These are phyloP conservation scores for Caenorhabditis sinica DNA, from an alignment of 2,888 invertebrate species.

Conservation along the genomic window DNA sequence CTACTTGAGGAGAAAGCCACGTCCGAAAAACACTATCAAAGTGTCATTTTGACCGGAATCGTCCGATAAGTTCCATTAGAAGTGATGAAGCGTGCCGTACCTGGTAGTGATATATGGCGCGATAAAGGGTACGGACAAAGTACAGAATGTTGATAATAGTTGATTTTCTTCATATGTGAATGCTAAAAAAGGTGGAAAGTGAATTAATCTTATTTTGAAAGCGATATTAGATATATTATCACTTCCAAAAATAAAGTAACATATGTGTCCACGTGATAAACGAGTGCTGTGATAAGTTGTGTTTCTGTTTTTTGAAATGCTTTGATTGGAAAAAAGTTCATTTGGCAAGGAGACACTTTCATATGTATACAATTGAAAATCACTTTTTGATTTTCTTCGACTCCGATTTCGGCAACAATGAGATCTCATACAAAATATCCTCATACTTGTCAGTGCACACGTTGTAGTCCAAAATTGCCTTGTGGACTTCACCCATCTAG, in stretches of 20 bases:
- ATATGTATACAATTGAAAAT: not conserved
- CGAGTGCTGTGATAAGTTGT: too few species aligned
- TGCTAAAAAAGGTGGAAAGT: too few species aligned
- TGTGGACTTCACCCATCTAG: conserved; percentile 44
- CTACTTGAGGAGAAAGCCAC: not conserved
- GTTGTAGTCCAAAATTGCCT: conserved; percentile 28
- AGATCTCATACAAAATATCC: conserved; percentile 36
- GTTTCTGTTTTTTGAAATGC: not conserved
- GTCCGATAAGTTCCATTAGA: not conserved
- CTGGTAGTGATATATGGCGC: not conserved
- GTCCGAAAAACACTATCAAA: conserved; percentile 4
- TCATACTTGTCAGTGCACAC: conserved; percentile 47
- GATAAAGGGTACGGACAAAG: conserved; percentile 1
- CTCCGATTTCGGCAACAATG: not conserved
- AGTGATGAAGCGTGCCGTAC: not conserved
- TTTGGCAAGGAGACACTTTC: not conserved
- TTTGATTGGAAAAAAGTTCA: not conserved
- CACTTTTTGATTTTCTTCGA: not conserved
- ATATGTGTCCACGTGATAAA: too few species aligned
- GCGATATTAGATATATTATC: too few species aligned
- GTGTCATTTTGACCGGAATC: conserved; percentile 9
- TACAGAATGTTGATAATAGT: not conserved
- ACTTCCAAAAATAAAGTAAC: too few species aligned
- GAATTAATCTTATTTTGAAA: too few species aligned
- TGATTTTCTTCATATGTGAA: too few species aligned